phyloP scores from a whole-genome alignment of 2,888 invertebrate species.

The Aethes cnicana region DNA sequence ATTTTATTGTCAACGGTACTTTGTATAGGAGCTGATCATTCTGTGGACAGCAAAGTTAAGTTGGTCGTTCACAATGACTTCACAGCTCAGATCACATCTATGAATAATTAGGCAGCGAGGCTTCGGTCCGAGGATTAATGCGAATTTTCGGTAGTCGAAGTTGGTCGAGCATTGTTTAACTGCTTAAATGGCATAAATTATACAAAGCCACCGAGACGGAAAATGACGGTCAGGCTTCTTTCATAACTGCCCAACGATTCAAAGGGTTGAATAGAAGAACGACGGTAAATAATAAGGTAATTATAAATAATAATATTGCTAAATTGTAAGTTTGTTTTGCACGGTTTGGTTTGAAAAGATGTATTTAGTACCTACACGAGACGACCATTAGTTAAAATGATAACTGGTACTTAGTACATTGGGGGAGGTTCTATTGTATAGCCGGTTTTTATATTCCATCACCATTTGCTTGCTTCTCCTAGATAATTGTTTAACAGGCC shows the following conservation, averaged over 20 bases:
- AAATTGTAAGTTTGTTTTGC: background rate
- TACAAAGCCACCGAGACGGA: conserved; percentile 40
- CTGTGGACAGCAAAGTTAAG: background rate
- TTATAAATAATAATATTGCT: conserved; percentile 5
- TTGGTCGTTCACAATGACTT: conserved; percentile 40
- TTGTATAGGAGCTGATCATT: background rate
- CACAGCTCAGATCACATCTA: conserved; percentile 47
- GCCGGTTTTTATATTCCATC: too few species aligned
- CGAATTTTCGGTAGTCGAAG: conserved; percentile 39
- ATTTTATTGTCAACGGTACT: background rate
- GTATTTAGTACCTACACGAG: too few species aligned
- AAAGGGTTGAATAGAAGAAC: conserved; percentile 14
- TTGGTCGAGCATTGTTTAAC: conserved; percentile 26
- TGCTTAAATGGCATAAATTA: conserved; percentile 28
- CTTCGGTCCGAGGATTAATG: conserved; percentile 25
- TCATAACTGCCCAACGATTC: background rate
- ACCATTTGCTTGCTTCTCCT: too few species aligned
- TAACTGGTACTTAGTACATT: too few species aligned
- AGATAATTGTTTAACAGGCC: too few species aligned
- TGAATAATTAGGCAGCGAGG: conserved; percentile 46
- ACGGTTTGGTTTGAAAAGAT: background rate
- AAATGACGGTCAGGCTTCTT: conserved; percentile 36
- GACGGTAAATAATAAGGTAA: background rate
- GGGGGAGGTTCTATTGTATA: too few species aligned
- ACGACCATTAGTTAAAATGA: too few species aligned